Evolutionary conservation across 2,113 vertebrate genomes (phyloP).

Genomic region (Todiramphus chloris): DNA sequence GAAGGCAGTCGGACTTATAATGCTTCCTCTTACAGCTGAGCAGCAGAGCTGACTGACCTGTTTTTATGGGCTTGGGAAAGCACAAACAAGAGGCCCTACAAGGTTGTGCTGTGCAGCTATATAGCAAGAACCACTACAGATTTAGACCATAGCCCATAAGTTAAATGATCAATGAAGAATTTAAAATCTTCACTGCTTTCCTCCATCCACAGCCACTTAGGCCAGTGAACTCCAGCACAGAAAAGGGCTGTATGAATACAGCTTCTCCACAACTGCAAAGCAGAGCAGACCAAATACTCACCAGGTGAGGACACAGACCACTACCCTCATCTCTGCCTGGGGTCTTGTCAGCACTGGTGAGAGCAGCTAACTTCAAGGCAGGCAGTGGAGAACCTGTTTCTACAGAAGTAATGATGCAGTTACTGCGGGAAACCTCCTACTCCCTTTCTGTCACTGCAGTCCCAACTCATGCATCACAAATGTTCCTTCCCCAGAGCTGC

Average conservation of each 20-base stretch:
- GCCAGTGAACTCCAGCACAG: background rate
- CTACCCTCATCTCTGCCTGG: background rate
- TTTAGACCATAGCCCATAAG: background rate
- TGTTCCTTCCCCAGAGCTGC: background rate
- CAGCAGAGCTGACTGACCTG: background rate
- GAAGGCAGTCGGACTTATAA: background rate
- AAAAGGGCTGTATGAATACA: background rate
- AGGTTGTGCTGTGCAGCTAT: background rate
- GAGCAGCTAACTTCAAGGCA: background rate
- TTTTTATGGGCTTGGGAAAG: background rate
- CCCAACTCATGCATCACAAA: background rate
- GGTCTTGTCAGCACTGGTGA: background rate
- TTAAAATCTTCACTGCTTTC: background rate
- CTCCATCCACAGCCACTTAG: background rate
- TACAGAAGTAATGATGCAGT: background rate
- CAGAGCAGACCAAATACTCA: background rate
- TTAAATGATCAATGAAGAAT: background rate
- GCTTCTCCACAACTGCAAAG: background rate
- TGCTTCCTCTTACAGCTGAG: background rate
- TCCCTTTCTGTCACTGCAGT: background rate
- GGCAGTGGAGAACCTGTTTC: background rate
- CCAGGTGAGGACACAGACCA: background rate
- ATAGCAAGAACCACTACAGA: background rate
- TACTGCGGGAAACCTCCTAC: background rate
- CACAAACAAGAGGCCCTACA: background rate